These are phyloP conservation scores for Rhopalosiphum padi DNA, from an alignment of 1,140 invertebrate genomes.

Conservation along the genomic window DNA sequence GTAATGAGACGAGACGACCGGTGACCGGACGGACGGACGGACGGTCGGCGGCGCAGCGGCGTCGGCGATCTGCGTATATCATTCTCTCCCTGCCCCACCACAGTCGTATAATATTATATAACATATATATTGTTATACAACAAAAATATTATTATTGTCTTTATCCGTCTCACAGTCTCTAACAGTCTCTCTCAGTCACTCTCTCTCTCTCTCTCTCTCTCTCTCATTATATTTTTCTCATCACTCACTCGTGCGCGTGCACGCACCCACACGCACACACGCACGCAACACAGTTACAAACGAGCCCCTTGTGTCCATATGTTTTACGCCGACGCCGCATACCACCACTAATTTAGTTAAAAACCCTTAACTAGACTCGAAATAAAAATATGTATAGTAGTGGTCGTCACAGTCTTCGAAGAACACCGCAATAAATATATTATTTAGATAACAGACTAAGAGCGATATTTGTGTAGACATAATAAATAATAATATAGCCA, in stretches of 20 bases:
- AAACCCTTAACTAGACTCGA: neutral
- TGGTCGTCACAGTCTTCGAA: neutral
- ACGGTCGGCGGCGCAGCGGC: neutral
- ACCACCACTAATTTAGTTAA: neutral
- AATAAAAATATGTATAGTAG: neutral
- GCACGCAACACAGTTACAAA: neutral
- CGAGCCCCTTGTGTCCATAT: neutral
- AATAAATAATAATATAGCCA: too few species aligned
- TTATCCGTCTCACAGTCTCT: neutral
- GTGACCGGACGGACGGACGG: neutral
- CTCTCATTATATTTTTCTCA: neutral
- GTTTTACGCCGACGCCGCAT: neutral
- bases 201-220: neutral
- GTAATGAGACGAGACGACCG: neutral
- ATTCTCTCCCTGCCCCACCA: neutral
- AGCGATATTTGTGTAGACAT: too few species aligned
- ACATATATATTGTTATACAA: neutral
- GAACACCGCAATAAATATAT: too few species aligned
- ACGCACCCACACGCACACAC: neutral
- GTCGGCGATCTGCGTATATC: neutral
- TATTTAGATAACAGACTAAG: too few species aligned
- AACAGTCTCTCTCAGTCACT: neutral
- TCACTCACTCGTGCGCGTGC: neutral
- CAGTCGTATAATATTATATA: neutral
- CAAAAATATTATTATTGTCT: slow-evolving; percentile 24